phyloP scores from a whole-genome alignment of 2,113 vertebrate genomes.

The Rattus norvegicus region GRCr8 NC_086027.1:22088001-22088500 shows the following conservation, averaged over 20 bases:
- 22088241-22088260: background rate
- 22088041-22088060: slow-evolving; percentile 1
- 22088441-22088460: background rate
- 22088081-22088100: slow-evolving; percentile 3
- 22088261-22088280: background rate
- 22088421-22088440: background rate
- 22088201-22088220: background rate
- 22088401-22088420: background rate
- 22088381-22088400: background rate
- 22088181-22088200: background rate
- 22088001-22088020: slow-evolving; percentile 10
- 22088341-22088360: background rate
- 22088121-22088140: slow-evolving; percentile 51
- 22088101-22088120: slow-evolving; percentile 50
- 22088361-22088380: background rate
- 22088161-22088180: background rate
- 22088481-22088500: background rate
- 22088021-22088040: slow-evolving; percentile 30
- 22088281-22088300: background rate
- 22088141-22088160: background rate
- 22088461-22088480: background rate
- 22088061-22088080: background rate
- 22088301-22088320: background rate
- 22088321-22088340: background rate
- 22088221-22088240: background rate